Evolutionary conservation across 1,140 invertebrate species (phyloP), one percentile per base, ranked within the genome.

Genomic region (Drosophila truncata): DNA sequence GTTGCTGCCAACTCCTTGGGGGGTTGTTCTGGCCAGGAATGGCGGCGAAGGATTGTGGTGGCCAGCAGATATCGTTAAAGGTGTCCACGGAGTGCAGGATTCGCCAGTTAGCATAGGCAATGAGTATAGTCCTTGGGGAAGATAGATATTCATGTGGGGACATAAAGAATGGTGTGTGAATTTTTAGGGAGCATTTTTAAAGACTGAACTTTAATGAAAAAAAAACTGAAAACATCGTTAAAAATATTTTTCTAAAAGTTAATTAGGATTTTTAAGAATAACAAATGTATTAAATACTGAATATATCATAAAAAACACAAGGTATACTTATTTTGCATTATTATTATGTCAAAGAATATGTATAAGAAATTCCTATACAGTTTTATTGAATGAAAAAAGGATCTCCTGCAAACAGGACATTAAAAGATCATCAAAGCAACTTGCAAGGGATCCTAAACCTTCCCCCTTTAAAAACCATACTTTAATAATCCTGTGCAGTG

Each of bases 1-100:
- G 63, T 60, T 77, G 54, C 54, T 55, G 27, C 23, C 49, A 11
- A 29, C 62, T 61, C 72, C 62, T 55, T 54, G 65, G 73, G 62
- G 69, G 44, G 50, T 42, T 58, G 49, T 60, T 72, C 54, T 59
- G 70, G 67, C 29, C 23, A 23, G 23, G n/a, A 72, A 50, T 23
- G 10, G 33, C n/a, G 23, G 50, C 23, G 16, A 23, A 37, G 39
- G 25, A 41, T n/a, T 39, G 35, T 6, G 65, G 54, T 41, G 27
- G 27, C n/a, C 18, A 8, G 9, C n/a, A 46, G 35, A 18, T 72
- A 33, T 52, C 13, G 55, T 61, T 69, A 61, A 67, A 60, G 55
- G 39, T 49, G 57, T 67, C 55, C 41, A 35, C 47, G n/a, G 47
- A 33, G 54, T 33, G 29, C 18, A 42, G 29, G 29, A 37, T 25